phyloP scores from a whole-genome alignment of 2,113 vertebrate species.

The Lophura nycthemera region DNA sequence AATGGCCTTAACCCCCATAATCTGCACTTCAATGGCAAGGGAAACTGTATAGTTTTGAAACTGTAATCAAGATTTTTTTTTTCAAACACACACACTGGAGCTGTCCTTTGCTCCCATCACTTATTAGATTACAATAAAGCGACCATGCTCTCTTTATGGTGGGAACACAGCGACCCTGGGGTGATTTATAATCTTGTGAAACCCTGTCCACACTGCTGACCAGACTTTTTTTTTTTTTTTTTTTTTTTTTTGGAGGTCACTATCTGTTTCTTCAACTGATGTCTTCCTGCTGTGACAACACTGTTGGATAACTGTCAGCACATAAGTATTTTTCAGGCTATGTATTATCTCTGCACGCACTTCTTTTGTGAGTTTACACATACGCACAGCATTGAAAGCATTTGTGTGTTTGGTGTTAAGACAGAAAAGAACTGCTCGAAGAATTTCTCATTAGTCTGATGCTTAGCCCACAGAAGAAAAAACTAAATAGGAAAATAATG shows the following conservation, averaged over 20 bases:
- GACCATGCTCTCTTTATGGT: constrained; percentile 84
- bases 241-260: constrained; percentile 74
- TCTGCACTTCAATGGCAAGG: constrained; percentile 85
- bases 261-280: constrained; percentile 95
- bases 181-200: constrained; percentile 96
- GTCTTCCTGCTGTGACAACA: constrained; percentile 97
- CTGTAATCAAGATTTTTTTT: constrained; percentile 91
- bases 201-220: constrained; percentile 85
- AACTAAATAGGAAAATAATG: constrained; percentile 72
- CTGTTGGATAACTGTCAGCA: constrained; percentile 93
- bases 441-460: constrained; percentile 82
- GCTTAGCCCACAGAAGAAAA: constrained; percentile 64
- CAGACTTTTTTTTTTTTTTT: constrained; percentile 78
- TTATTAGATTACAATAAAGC: constrained; percentile 91
- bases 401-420: constrained; percentile 78
- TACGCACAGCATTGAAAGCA: constrained; percentile 44
- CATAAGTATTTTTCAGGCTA: constrained; percentile 84
- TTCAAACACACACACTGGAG: constrained; percentile 86
- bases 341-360: constrained; percentile 78
- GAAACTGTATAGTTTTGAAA: constrained; percentile 87
- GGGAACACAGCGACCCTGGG: constrained; percentile 91
- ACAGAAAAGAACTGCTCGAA: constrained; percentile 70
- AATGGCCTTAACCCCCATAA: constrained; percentile 85
- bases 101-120: constrained; percentile 88
- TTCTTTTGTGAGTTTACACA: constrained; percentile 58